These are phyloP conservation scores for Nothocercus julius DNA, from an alignment of 2,113 vertebrate species.

Conservation along the genomic window DNA sequence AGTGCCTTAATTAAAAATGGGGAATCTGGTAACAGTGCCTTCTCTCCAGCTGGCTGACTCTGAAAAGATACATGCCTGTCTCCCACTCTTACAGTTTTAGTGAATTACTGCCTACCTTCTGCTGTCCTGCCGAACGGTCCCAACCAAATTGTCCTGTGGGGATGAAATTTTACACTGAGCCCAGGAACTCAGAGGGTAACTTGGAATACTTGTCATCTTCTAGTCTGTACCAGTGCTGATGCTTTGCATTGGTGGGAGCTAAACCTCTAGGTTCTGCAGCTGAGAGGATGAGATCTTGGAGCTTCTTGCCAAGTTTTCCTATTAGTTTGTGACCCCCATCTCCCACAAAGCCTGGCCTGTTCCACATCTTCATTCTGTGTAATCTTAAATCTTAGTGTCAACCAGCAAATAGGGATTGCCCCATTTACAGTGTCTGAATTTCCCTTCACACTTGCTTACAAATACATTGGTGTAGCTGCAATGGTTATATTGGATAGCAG, in stretches of 20 bases:
- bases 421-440: neutral
- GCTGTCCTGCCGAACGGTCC: neutral
- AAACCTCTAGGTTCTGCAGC: neutral
- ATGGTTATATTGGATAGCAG: neutral
- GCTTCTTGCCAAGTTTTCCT: neutral
- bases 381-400: neutral
- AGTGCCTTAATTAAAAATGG: neutral
- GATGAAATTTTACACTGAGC: neutral
- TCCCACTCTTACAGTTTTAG: neutral
- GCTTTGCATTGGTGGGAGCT: neutral
- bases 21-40: neutral
- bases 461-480: neutral
- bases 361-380: neutral
- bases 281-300: neutral
- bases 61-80: fast-evolving
- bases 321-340: neutral
- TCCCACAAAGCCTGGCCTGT: neutral
- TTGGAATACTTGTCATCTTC: neutral
- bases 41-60: neutral
- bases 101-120: neutral
- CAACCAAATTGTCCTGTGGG: neutral
- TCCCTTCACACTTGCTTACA: neutral
- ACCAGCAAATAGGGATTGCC: neutral
- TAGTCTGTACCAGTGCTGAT: neutral
- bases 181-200: neutral